Conservation (phyloP, 2,888 invertebrate species). For the Heteromyza rotundicornis region DNA sequence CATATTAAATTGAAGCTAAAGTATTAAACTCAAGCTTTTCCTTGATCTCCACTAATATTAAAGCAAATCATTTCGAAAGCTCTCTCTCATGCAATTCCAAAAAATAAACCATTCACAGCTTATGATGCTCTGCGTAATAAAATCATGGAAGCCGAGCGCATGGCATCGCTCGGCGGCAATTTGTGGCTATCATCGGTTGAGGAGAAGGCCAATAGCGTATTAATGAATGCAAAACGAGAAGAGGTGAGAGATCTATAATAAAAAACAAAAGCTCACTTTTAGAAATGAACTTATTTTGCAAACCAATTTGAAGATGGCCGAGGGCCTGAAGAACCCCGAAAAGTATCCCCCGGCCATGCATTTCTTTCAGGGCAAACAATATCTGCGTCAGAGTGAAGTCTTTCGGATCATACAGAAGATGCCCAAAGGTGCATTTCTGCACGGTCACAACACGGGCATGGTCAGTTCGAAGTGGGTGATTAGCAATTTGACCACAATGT, state of each 20-base stretch:
- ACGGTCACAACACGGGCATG: constrained; percentile 67
- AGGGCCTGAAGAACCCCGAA: constrained; percentile 54
- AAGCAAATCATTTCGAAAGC: no score
- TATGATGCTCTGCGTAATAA: constrained; percentile 58
- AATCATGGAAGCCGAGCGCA: constrained; percentile 57
- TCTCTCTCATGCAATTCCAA: constrained; percentile 19
- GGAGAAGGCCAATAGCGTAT: constrained; percentile 58
- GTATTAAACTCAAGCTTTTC: no score
- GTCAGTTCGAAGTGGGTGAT: constrained; percentile 66
- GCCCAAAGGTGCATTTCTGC: constrained; percentile 69
- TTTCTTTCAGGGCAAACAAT: constrained; percentile 65
- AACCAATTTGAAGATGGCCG: constrained; percentile 46
- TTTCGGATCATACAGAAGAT: constrained; percentile 67
- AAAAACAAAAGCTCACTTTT: no score
- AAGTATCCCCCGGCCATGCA: constrained; percentile 67
- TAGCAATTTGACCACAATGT: constrained; percentile 65
- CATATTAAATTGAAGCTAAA: no score
- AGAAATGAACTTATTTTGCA: background rate
- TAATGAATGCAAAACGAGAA: constrained; percentile 60
- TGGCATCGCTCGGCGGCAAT: constrained; percentile 53
- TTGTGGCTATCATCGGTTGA: constrained; percentile 56
- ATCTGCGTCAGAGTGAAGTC: constrained; percentile 66
- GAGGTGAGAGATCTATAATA: no score
- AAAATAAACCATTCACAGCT: no score
- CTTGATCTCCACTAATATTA: no score